Evolutionary conservation across 2,797 vertebrate species (phyloP).

Genomic region (Triplophysa yarkandensis): DNA sequence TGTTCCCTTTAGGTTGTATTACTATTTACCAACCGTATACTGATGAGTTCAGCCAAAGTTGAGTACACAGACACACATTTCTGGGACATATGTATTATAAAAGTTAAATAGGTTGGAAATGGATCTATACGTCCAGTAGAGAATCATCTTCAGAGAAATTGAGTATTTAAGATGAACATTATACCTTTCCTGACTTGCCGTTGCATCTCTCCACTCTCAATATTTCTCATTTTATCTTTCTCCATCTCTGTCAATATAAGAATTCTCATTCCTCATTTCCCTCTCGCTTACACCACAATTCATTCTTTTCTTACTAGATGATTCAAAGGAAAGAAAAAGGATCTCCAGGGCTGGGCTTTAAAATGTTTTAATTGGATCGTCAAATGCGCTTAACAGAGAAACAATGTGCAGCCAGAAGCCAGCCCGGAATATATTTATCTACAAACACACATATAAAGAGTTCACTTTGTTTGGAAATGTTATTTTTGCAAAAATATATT

Average conservation of each 20-base stretch:
- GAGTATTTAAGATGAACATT: not conserved
- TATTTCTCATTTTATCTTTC: conserved; percentile 13
- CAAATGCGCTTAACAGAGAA: not conserved
- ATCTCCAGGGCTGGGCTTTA: not conserved
- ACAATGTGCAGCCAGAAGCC: not conserved
- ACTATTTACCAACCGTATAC: not conserved
- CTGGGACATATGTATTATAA: not conserved
- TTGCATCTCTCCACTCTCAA: not conserved
- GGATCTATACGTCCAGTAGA: not conserved
- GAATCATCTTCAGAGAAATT: not conserved
- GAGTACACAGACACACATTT: not conserved
- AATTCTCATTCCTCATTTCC: conserved; percentile 17
- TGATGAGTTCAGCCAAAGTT: conserved; percentile 9
- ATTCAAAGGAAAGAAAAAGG: conserved; percentile 15
- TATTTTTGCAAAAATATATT: not conserved
- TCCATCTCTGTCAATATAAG: not conserved
- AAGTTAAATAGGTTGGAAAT: conserved; percentile 4
- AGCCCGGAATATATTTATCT: not conserved
- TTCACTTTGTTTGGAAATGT: not conserved
- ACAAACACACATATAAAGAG: not conserved
- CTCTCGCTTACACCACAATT: conserved; percentile 33
- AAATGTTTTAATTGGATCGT: conserved; percentile 25
- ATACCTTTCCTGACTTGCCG: not conserved
- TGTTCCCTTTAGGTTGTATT: conserved; percentile 3
- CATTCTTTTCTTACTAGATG: not conserved